Percentiles rank a stretch among this genome's conserved stretches.
These are phyloP conservation scores for Holothuria scabra DNA, from an alignment of 53 echinoderm and acorn worm species.

Conservation along the genomic window DNA sequence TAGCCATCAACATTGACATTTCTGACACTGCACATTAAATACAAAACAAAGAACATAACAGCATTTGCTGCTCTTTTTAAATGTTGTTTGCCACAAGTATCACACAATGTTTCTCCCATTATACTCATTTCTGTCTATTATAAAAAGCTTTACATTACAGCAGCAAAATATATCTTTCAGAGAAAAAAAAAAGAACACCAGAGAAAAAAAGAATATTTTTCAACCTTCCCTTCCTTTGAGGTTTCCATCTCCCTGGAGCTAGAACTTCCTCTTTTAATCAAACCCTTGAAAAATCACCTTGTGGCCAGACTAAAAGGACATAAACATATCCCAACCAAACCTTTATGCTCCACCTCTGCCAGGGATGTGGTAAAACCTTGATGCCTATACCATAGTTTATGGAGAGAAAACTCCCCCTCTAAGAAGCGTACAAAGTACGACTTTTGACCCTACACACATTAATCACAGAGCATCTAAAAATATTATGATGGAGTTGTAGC, in stretches of 20 bases:
- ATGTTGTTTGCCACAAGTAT: too few species aligned
- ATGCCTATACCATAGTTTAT: constrained; percentile 6
- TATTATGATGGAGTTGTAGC: constrained; percentile 34
- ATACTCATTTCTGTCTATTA: too few species aligned
- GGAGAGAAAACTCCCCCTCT: constrained; percentile 14
- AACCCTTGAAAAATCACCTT: constrained; percentile 3
- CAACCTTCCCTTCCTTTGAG: too few species aligned
- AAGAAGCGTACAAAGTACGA: constrained; percentile 22
- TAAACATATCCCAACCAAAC: constrained; percentile 21
- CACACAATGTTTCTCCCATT: too few species aligned
- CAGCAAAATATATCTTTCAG: too few species aligned
- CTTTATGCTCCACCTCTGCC: neutral
- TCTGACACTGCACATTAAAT: too few species aligned
- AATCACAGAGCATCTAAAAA: constrained; percentile 34
- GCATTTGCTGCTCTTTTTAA: too few species aligned
- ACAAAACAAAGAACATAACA: too few species aligned
- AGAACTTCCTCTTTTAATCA: constrained; percentile 7
- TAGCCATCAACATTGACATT: too few species aligned
- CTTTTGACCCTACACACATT: constrained; percentile 37
- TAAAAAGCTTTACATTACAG: too few species aligned
- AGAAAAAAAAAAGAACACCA: too few species aligned
- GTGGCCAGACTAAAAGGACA: constrained; percentile 26
- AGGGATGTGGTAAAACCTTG: constrained; percentile 30
- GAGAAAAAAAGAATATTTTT: too few species aligned
- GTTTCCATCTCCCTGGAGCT: neutral